A percentile compares a stretch with the other conserved stretches of the same genome.
These are phyloP conservation scores for Cerastis leucographa DNA, from an alignment of 2,888 invertebrate genomes.

Conservation along the genomic window DNA sequence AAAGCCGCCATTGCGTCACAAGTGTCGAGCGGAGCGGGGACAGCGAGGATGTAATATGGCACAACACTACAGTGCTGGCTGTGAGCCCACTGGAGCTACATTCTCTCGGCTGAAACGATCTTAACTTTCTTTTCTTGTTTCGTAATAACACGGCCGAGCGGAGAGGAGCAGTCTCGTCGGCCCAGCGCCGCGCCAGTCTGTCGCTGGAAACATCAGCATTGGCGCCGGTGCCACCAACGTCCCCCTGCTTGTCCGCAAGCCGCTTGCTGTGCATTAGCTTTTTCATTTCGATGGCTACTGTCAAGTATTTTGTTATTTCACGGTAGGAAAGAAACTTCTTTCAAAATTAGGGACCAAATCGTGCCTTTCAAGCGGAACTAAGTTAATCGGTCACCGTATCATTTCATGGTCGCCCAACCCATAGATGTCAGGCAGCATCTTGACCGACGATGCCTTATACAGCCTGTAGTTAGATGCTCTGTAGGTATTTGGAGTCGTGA, in stretches of 20 bases:
- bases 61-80: slow-evolving; percentile 70
- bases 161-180: slow-evolving; percentile 80
- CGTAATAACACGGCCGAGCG: slow-evolving; percentile 85
- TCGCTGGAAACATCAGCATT: slow-evolving; percentile 72
- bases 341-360: slow-evolving; percentile 55
- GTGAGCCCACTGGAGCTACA: slow-evolving; percentile 76
- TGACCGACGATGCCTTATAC: slow-evolving; percentile 2
- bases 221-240: slow-evolving; percentile 48
- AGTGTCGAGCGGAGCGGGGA: slow-evolving; percentile 68
- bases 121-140: slow-evolving; percentile 88
- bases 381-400: slow-evolving; percentile 45
- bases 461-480: background rate
- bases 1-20: slow-evolving; percentile 76
- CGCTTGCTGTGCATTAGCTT: slow-evolving; percentile 39
- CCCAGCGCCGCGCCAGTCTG: slow-evolving; percentile 68
- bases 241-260: slow-evolving; percentile 22
- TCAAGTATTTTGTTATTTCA: slow-evolving; percentile 70
- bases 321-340: slow-evolving; percentile 57
- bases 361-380: slow-evolving; percentile 61
- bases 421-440: slow-evolving; percentile 16
- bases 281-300: slow-evolving; percentile 44
- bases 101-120: slow-evolving; percentile 81
- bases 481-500: slow-evolving; percentile 1
- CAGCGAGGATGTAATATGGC: slow-evolving; percentile 73
- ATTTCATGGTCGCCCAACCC: slow-evolving; percentile 37